These are phyloP conservation scores for Drosophila neonasuta DNA, from an alignment of 2,888 invertebrate species.

Conservation along the genomic window DNA sequence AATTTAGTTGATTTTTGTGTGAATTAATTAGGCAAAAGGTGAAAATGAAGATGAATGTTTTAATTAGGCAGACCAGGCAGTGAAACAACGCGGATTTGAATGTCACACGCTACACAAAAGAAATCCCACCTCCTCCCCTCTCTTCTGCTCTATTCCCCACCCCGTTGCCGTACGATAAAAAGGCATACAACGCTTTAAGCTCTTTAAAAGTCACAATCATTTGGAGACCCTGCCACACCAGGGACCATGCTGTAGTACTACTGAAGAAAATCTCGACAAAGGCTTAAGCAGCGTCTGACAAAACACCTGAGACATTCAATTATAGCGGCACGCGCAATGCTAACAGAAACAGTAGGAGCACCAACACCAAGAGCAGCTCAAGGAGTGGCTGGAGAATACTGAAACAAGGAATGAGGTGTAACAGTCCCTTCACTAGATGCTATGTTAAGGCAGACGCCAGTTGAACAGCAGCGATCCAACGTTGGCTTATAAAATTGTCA, in stretches of 20 bases:
- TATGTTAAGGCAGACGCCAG: conserved; percentile 16
- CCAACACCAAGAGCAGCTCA: conserved; percentile 10
- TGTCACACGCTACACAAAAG: conserved; percentile 48
- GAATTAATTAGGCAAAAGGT: conserved; percentile 82
- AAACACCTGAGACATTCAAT: conserved; percentile 82
- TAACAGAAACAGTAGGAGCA: conserved; percentile 6
- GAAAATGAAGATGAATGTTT: conserved; percentile 82
- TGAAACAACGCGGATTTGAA: conserved; percentile 60
- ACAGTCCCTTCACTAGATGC: background rate
- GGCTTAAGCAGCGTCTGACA: conserved; percentile 81
- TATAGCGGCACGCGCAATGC: conserved; percentile 62
- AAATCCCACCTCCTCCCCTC: background rate
- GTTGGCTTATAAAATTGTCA: conserved; percentile 71
- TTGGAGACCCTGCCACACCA: conserved; percentile 24
- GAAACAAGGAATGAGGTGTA: background rate
- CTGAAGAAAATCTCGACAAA: conserved; percentile 76
- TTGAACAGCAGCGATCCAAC: conserved; percentile 31
- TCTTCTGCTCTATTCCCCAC: background rate
- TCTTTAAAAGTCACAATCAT: conserved; percentile 56
- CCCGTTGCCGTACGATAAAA: background rate
- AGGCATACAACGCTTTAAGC: conserved; percentile 57
- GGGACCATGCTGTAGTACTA: background rate
- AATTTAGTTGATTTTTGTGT: conserved; percentile 80
- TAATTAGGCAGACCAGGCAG: conserved; percentile 74
- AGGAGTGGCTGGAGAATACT: background rate